These are phyloP conservation scores for Thamnaconus septentrionalis DNA, from an alignment of 2,113 vertebrate genomes.

Conservation along the genomic window DNA sequence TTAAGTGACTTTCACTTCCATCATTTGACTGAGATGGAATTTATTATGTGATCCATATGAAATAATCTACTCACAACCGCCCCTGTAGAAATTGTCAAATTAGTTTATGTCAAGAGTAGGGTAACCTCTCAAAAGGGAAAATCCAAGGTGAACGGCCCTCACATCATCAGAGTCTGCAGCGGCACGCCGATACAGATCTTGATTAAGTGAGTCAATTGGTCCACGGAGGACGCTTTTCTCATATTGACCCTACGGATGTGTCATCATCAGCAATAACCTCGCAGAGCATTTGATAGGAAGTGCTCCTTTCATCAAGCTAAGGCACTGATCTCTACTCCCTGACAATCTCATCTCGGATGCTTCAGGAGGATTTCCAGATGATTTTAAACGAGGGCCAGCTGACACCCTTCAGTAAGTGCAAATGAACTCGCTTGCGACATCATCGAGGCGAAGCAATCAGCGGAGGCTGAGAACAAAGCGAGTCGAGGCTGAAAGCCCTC, in stretches of 20 bases:
- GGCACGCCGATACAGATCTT: constrained; percentile 33
- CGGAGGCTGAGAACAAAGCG: neutral
- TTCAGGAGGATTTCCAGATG: constrained; percentile 51
- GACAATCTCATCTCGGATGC: constrained; percentile 49
- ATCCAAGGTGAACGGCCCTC: constrained; percentile 52
- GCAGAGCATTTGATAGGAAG: constrained; percentile 57
- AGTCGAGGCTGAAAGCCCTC: neutral
- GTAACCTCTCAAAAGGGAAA: constrained; percentile 33
- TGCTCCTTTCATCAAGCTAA: constrained; percentile 60
- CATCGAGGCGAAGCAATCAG: constrained; percentile 26
- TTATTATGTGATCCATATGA: constrained; percentile 35
- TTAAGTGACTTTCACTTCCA: neutral
- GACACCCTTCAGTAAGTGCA: constrained; percentile 39
- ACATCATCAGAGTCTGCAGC: constrained; percentile 23
- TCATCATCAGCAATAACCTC: constrained; percentile 73
- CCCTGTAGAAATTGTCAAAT: constrained; percentile 9
- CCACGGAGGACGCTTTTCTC: constrained; percentile 64
- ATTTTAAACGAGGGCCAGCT: constrained; percentile 61
- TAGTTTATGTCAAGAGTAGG: constrained; percentile 28
- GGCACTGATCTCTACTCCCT: constrained; percentile 52
- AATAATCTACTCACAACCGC: constrained; percentile 20
- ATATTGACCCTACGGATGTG: constrained; percentile 68
- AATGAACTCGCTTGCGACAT: constrained; percentile 19
- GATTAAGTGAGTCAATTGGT: constrained; percentile 68
- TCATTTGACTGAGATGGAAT: constrained; percentile 1